phyloP scores from a whole-genome alignment of 2,888 invertebrate species.

The Globia sparganii region DNA sequence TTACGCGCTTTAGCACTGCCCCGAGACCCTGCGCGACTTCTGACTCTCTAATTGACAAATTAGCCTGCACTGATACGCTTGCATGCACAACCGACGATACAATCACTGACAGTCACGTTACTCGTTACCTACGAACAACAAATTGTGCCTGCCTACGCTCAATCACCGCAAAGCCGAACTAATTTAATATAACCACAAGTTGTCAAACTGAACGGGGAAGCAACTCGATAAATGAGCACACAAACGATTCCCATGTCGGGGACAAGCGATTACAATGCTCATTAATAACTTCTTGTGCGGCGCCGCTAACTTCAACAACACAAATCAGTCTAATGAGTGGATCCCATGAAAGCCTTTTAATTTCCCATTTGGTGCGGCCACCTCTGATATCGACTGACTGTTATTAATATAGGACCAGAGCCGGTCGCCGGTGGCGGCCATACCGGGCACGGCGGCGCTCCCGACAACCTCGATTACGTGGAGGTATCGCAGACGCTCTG shows the following conservation, averaged over 20 bases:
- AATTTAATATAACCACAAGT: constrained; percentile 73
- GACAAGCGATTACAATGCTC: constrained; percentile 83
- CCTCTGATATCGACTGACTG: constrained; percentile 86
- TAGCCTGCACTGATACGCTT: constrained; percentile 82
- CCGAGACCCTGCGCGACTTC: constrained; percentile 81
- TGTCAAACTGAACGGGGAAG: constrained; percentile 71
- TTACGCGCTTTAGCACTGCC: constrained; percentile 84
- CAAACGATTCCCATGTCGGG: constrained; percentile 81
- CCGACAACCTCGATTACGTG: constrained; percentile 84
- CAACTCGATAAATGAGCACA: constrained; percentile 79
- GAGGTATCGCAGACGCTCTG: constrained; percentile 83
- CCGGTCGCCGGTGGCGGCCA: constrained; percentile 74
- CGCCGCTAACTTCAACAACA: constrained; percentile 81
- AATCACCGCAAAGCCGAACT: constrained; percentile 58
- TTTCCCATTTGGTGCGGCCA: constrained; percentile 88
- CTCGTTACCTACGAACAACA: constrained; percentile 68
- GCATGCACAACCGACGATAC: constrained; percentile 77
- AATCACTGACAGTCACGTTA: constrained; percentile 72
- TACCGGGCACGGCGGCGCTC: constrained; percentile 77
- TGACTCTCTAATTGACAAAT: constrained; percentile 82
- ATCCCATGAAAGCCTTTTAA: constrained; percentile 89
- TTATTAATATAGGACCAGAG: constrained; percentile 86
- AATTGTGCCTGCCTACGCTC: constrained; percentile 66
- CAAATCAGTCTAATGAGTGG: constrained; percentile 89
- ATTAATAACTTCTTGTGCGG: constrained; percentile 87